Evolutionary conservation across 2,797 vertebrate genomes (phyloP).

Genomic region (Arctocebus calabarensis): DNA sequence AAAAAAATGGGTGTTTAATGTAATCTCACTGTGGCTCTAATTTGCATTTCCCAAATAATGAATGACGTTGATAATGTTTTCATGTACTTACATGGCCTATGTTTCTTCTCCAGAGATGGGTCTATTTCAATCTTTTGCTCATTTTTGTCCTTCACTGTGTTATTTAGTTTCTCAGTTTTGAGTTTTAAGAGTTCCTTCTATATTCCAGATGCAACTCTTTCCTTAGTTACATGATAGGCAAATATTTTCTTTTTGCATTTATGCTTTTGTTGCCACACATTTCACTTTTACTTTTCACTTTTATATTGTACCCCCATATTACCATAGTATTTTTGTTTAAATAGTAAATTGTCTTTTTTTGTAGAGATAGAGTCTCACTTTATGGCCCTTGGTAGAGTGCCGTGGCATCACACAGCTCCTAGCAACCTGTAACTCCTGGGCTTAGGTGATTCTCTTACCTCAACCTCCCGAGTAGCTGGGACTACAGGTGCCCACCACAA

Average conservation of each 20-base stretch:
- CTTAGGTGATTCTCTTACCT: too few species aligned
- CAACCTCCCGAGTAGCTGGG: too few species aligned
- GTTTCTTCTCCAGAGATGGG: neutral
- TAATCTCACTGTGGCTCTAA: neutral
- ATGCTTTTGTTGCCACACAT: neutral
- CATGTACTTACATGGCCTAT: neutral
- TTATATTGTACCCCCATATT: neutral
- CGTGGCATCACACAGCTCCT: too few species aligned
- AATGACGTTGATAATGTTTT: neutral
- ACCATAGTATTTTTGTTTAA: slow-evolving; percentile 13
- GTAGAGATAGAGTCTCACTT: too few species aligned
- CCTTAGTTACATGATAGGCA: neutral
- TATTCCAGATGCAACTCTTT: neutral
- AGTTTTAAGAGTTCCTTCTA: neutral
- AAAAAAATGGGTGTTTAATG: neutral
- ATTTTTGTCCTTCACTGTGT: neutral
- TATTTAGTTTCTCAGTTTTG: neutral
- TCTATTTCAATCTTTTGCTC: neutral
- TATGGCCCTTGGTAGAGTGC: too few species aligned
- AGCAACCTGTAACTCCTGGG: too few species aligned
- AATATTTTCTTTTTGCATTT: neutral
- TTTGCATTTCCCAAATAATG: slow-evolving; percentile 1
- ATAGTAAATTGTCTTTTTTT: neutral
- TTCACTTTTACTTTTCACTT: neutral
- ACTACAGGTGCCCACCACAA: too few species aligned